Base-by-base conservation (phyloP, 2,113 vertebrate genomes). In the Mixornis gularis region DNA sequence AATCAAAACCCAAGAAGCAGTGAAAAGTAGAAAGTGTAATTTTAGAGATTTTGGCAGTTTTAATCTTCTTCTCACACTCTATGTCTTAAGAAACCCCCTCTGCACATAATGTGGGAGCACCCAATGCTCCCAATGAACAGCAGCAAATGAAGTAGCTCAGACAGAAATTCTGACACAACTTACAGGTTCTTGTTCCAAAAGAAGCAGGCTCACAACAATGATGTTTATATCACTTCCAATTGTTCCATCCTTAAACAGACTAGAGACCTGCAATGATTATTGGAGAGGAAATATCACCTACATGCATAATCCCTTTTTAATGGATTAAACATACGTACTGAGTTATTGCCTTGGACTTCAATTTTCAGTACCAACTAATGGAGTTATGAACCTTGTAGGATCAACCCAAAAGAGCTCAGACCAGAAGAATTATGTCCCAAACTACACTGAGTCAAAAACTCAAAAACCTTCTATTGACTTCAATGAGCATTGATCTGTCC, bases 171-270 rank as follows among this genome's bases (percentile, higher is more conserved):
- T 21, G 30, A 71, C 52, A 49, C 58, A 84, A 97, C 99, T 98
- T 97, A 99, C 99, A n/a, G 99, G 99, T 59, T 99, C 99, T 68
- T 99, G 98, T 74, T 99, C 99, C 95, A 99, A 96, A 36, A 99
- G 98, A 83, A 99, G 97, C 73, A 99, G 98, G 95, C 99, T 99
- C 68, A 99, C 99, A 89, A 99, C 98, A 9, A 99, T 97, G 36
- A 99, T 98, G 93, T 99, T 99, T 93, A 99, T 99, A 84, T 99
- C 99, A 10, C 98, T 98, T 94, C 99, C 99, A 89, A 99, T 99
- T 59, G 99, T 99, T 83, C 99, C 99, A 87, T 99, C 99, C 97
- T 99, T 99, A 95, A 99, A 99, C 16, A 99, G 98, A 92, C 98
- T 99, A 80, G 99, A 99, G 60, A 99, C 99, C 99, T 99, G 94